Percentiles rank a stretch among this genome's conserved stretches.
These are phyloP conservation scores for Apis cerana DNA, from an alignment of 1,140 invertebrate species.

Conservation along the genomic window DNA sequence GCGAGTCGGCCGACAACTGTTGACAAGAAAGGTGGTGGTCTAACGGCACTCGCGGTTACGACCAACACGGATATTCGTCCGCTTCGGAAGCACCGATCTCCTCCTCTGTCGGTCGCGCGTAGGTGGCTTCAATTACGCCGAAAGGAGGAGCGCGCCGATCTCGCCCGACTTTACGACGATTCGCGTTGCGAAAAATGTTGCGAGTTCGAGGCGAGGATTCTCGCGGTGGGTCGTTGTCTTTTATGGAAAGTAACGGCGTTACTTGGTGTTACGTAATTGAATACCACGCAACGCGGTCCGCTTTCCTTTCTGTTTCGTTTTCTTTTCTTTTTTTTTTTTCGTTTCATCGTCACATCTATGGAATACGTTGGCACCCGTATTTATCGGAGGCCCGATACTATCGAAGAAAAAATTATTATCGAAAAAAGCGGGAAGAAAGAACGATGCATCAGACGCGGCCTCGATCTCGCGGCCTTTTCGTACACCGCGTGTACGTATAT, in stretches of 20 bases:
- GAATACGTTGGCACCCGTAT: background rate
- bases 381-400: conserved; percentile 32
- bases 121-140: conserved; percentile 60
- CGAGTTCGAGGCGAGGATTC: conserved; percentile 1
- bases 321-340: background rate
- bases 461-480: conserved; percentile 14
- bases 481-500: background rate
- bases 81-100: conserved; percentile 51
- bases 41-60: conserved; percentile 59
- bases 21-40: conserved; percentile 61
- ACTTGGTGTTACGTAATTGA: conserved; percentile 2
- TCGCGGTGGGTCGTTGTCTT: conserved; percentile 33
- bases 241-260: conserved; percentile 24
- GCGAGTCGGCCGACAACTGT: conserved; percentile 53
- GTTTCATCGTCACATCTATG: background rate
- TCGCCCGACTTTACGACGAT: conserved; percentile 44
- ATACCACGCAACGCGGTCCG: conserved; percentile 13
- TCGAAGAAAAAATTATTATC: background rate
- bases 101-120: conserved; percentile 26
- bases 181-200: background rate
- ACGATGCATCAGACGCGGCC: conserved; percentile 29
- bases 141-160: conserved; percentile 31
- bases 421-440: conserved; percentile 34
- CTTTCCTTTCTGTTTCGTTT: background rate
- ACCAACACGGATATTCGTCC: conserved; percentile 42